Conservation (phyloP, 1,140 invertebrate species). For the Drosophila repleta region DNA sequence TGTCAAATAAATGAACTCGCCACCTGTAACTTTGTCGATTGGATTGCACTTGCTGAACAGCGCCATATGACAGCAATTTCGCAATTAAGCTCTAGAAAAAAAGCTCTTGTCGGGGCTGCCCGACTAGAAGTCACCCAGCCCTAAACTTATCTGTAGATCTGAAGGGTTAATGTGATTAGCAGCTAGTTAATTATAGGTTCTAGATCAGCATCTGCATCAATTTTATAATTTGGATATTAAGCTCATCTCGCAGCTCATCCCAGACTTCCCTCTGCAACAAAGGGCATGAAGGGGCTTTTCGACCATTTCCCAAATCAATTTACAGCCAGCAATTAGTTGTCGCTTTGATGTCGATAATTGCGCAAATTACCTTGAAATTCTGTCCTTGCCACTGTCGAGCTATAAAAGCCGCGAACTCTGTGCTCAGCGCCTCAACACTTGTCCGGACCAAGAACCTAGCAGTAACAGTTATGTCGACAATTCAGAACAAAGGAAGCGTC, state of each 20-base stretch:
- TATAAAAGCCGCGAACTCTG: constrained; percentile 23
- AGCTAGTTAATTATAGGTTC: no score
- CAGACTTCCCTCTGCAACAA: no score
- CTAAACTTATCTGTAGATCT: no score
- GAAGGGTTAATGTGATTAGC: no score
- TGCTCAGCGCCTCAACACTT: not conserved
- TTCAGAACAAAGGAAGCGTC: not conserved
- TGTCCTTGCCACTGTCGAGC: not conserved
- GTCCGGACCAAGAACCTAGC: not conserved
- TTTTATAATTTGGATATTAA: no score
- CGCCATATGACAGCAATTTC: constrained; percentile 19
- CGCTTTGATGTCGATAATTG: constrained; percentile 40
- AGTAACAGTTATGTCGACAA: not conserved
- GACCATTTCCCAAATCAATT: not conserved
- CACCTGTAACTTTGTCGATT: not conserved
- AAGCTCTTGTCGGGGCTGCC: no score
- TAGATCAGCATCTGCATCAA: no score
- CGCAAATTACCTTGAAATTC: constrained; percentile 5
- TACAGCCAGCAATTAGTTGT: constrained; percentile 18
- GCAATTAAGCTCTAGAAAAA: not conserved
- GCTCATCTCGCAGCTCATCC: no score
- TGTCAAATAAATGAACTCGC: not conserved
- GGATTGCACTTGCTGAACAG: not conserved
- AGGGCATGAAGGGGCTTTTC: not conserved
- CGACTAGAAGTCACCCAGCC: no score